Evolutionary conservation across 2,888 invertebrate species (phyloP), one percentile per base, ranked within the genome.

Genomic region (Watsonalla binaria): DNA sequence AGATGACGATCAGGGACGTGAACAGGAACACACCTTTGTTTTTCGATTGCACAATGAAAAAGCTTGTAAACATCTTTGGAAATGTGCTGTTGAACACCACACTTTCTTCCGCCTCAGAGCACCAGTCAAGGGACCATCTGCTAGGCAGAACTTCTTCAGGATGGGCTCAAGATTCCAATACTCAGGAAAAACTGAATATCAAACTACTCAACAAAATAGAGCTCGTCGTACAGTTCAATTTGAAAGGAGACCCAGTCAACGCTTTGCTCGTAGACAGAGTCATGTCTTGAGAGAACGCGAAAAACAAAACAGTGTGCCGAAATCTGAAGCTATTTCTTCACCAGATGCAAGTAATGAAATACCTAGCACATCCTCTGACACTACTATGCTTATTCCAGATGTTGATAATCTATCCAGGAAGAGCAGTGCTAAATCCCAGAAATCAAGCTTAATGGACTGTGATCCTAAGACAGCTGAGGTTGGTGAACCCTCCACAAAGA

Each of bases 41-140:
- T 99, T 99, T 86, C 93, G 97, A 55, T 90, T 99, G 65, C 95
- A 96, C 67, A 99, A 98, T 80, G 98, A 99, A 81, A 99, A 99
- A 83, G 99, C 99, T 0, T 98, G 99, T 82, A 99, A 99, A 84
- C 99, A 99, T 89, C 92, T 99, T 62, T 99, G 99, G 99, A 99
- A 99, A 87, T 99, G 99, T 92, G 99, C 99, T 34, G 97, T 99
- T 0, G 99, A 99, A 86, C 98, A 99, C 90, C 99, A 99, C 91
- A 97, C 99, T 0, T 99, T 99, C 92, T 99, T 99, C 93, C 94
- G 99, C 61, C 92, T 99, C 53, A 94, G 97, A 63, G 96, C 96
- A 42, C 96, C 97, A 0, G 95, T 96, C 0, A 97, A 97, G 82
- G 96, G 96, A 1, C 96, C 96, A 5, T 96, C 95, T 35, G 96